These are phyloP conservation scores for Pocillopora meandrina DNA, from an alignment of 92 coral and sea anemone genomes.

Conservation along the genomic window DNA sequence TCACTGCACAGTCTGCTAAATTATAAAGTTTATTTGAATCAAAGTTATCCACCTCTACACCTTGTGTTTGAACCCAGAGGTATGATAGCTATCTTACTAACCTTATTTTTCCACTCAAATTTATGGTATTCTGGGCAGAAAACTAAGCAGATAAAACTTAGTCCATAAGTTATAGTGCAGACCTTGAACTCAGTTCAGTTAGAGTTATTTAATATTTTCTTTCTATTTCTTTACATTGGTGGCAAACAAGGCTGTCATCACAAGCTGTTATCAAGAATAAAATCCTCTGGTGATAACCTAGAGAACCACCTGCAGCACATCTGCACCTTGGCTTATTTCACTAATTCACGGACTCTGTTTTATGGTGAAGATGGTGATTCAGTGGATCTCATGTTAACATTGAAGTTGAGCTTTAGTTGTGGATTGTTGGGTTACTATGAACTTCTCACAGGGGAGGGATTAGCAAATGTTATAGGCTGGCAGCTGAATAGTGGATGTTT, in stretches of 20 bases:
- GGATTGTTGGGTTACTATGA: constrained; percentile 30
- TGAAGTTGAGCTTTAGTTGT: constrained; percentile 31
- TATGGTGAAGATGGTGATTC: constrained; percentile 1
- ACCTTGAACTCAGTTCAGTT: too few species aligned
- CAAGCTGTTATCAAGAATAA: constrained; percentile 3
- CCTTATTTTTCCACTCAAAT: too few species aligned
- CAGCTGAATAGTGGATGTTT: constrained; percentile 37
- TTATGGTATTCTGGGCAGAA: too few species aligned
- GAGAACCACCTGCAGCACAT: constrained; percentile 3
- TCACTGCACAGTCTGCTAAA: too few species aligned
- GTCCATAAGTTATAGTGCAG: too few species aligned
- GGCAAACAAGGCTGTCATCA: constrained; percentile 19
- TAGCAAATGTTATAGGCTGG: constrained; percentile 26
- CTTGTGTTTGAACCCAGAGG: too few species aligned
- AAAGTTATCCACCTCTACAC: too few species aligned
- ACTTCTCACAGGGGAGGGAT: constrained; percentile 5
- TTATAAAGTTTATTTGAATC: too few species aligned
- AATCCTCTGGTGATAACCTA: background rate
- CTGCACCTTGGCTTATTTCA: constrained; percentile 17
- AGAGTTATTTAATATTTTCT: too few species aligned
- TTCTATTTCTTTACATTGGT: background rate
- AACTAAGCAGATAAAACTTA: too few species aligned
- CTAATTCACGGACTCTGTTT: background rate
- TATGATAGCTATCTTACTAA: too few species aligned
- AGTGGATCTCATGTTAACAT: constrained; percentile 7